Base-by-base conservation (phyloP, 2,797 vertebrate genomes). In the Coregonus sp. region DNA sequence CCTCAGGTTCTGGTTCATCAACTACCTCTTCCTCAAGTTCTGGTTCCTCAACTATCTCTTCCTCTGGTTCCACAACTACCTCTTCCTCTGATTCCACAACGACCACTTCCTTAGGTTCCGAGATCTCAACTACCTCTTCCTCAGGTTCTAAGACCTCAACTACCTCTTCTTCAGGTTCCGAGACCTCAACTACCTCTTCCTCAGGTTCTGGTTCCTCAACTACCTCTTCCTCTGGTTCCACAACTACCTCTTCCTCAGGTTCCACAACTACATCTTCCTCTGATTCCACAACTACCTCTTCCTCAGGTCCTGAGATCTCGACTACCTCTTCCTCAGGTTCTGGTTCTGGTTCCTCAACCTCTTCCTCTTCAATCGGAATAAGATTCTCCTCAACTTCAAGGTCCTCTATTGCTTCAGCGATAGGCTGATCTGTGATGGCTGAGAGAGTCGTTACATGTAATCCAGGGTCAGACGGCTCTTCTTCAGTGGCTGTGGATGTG, bases 401-500 rank as follows among this genome's bases (percentile, higher is more conserved):
- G 12, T n/a, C 50, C 9, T 4, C 9, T 7, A 72, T 63, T 2
- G 78, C 51, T 73, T 85, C 78, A 3, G 91, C 90, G 11, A 89
- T 79, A 3, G 86, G 82, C 76, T 93, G 91, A n/a, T 80, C 81
- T 0, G 88, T 92, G 77, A 92, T n/a, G 18, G 74, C 76, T 3
- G 89, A 77, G 1, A 87, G 78, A 0, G 86, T 89, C 0, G 86
- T 90, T 5, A 86, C 18, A 15, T 75, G 35, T 5, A 80, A 66
- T 61, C 16, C 73, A 0, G 25, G 29, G 47, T 84, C 76, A 25
- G 73, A 40, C 0, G 0, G 1, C 14, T 81, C 83, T 29, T 79
- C 70, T 50, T 11, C 79, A 11, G 50, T 16, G 9, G 72, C 14
- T 51, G 65, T 74, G 9, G 72, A 5, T 51, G 65, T 74, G 16